Evolutionary conservation across 2,797 vertebrate species (phyloP).

Genomic region (Danionella dracula): DNA sequence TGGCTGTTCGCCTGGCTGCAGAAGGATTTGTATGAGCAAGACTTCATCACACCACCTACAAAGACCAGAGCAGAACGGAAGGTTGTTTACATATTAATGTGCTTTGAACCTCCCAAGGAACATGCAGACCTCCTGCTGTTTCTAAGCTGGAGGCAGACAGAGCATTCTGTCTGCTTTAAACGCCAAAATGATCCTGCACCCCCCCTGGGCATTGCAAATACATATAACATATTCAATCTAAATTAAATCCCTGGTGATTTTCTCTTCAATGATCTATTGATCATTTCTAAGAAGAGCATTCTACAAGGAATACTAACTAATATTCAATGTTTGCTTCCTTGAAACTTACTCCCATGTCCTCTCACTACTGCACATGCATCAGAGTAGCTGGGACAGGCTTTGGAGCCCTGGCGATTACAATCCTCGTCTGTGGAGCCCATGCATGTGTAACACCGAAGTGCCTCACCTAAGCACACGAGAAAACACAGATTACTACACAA

Average conservation of each 20-base stretch:
- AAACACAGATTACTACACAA: too few relatives aligned
- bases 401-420: slow-evolving; percentile 84
- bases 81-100: slow-evolving; percentile 31
- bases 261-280: neutral
- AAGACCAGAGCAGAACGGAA: slow-evolving; percentile 14
- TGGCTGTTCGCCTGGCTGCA: slow-evolving; percentile 82
- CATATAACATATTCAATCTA: neutral
- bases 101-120: slow-evolving; percentile 14
- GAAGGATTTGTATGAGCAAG: slow-evolving; percentile 85
- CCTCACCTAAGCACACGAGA: slow-evolving; percentile 61
- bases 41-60: slow-evolving; percentile 84
- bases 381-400: slow-evolving; percentile 76
- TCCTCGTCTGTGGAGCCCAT: slow-evolving; percentile 82
- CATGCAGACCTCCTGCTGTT: slow-evolving; percentile 26
- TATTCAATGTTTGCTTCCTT: slow-evolving; percentile 3
- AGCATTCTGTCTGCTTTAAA: slow-evolving; percentile 34
- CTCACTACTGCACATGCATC: slow-evolving; percentile 80
- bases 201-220: neutral
- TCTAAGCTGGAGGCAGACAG: slow-evolving; percentile 47
- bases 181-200: neutral
- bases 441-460: slow-evolving; percentile 80
- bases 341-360: slow-evolving; percentile 81
- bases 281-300: neutral
- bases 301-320: too few relatives aligned
- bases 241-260: neutral